Evolutionary conservation across 2,113 vertebrate species (phyloP).

Genomic region (Odobenus rosmarus): DNA sequence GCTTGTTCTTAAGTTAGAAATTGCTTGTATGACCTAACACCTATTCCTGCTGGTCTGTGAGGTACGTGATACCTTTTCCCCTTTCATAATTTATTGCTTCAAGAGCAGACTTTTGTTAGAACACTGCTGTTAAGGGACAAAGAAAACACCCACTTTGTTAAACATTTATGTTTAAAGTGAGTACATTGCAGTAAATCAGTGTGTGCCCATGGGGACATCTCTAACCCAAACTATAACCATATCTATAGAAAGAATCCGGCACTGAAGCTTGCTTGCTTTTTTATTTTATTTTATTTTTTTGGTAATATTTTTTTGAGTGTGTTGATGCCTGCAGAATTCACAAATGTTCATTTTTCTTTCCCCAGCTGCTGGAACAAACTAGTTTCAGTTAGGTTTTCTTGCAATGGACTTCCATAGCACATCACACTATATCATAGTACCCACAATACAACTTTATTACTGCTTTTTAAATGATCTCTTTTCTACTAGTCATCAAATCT

Average conservation of each 20-base stretch:
- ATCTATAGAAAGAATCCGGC: constrained; percentile 40
- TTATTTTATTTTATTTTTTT: background rate
- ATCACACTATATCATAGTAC: background rate
- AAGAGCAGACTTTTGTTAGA: constrained; percentile 66
- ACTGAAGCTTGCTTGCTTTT: background rate
- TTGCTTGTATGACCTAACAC: constrained; percentile 57
- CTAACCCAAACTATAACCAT: constrained; percentile 49
- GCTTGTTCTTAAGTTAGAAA: constrained; percentile 48
- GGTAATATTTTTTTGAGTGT: background rate
- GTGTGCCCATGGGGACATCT: background rate
- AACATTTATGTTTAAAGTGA: constrained; percentile 69
- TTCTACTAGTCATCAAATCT: background rate
- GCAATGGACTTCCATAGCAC: background rate
- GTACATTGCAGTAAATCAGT: constrained; percentile 55
- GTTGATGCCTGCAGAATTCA: constrained; percentile 28
- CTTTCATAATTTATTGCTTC: constrained; percentile 67
- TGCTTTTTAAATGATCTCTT: background rate
- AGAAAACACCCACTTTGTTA: constrained; percentile 66
- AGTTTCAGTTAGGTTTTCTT: background rate
- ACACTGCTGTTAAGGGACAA: constrained; percentile 56
- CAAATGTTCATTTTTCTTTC: background rate
- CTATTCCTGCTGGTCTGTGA: constrained; percentile 49
- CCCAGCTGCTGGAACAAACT: background rate
- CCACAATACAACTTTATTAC: background rate
- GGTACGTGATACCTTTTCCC: constrained; percentile 63